phyloP scores from a whole-genome alignment of 2,888 invertebrate genomes.

The Tinea pellionella region DNA sequence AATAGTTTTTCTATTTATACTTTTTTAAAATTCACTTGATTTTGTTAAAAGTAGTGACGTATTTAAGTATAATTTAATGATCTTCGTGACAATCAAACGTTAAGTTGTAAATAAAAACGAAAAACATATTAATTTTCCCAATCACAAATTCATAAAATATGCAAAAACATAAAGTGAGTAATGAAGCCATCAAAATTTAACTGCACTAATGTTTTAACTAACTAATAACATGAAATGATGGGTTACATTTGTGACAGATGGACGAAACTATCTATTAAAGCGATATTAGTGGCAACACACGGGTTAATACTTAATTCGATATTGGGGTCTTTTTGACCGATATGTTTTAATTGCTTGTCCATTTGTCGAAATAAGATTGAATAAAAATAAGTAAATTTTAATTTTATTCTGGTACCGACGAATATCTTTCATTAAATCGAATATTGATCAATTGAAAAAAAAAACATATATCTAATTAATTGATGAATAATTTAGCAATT shows the following conservation, averaged over 20 bases:
- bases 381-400: too few relatives aligned
- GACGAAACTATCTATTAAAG: slow-evolving; percentile 11
- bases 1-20: too few relatives aligned
- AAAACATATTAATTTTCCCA: neutral
- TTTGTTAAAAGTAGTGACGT: too few relatives aligned
- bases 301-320: slow-evolving; percentile 8
- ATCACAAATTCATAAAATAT: slow-evolving; percentile 1
- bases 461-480: too few relatives aligned
- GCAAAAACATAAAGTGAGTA: neutral
- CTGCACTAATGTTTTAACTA: slow-evolving; percentile 10
- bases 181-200: neutral
- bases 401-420: too few relatives aligned
- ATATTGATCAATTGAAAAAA: too few relatives aligned
- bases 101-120: neutral
- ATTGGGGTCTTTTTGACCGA: neutral
- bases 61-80: too few relatives aligned
- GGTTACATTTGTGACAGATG: slow-evolving; percentile 11
- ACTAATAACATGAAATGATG: slow-evolving; percentile 21
- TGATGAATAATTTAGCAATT: neutral
- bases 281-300: slow-evolving; percentile 3
- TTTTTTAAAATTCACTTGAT: too few relatives aligned
- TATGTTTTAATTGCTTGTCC: neutral
- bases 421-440: too few relatives aligned
- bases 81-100: neutral
- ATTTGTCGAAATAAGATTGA: too few relatives aligned